phyloP scores from a whole-genome alignment of 2,113 vertebrate genomes.

The Limnothrissa miodon region DNA sequence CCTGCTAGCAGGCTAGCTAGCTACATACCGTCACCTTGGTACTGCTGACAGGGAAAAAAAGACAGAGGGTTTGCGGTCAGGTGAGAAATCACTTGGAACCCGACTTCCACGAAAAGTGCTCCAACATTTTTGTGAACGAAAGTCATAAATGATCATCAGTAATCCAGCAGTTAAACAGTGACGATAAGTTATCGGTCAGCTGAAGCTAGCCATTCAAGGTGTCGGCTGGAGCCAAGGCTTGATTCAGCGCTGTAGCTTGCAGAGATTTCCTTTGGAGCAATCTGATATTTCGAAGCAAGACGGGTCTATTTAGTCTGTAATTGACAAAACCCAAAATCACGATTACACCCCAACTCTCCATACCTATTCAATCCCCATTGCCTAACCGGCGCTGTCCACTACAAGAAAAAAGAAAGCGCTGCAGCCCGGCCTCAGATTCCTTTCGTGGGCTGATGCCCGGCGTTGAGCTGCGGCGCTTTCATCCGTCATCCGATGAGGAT shows the following conservation, averaged over 20 bases:
- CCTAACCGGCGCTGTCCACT: constrained; percentile 25
- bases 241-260: constrained; percentile 16
- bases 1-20: constrained; percentile 46
- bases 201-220: constrained; percentile 5
- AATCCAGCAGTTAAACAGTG: background rate
- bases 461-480: constrained; percentile 37
- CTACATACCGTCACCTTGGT: constrained; percentile 46
- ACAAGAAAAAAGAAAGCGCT: constrained; percentile 28
- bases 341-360: background rate
- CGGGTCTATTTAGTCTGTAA: background rate
- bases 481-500: constrained; percentile 43
- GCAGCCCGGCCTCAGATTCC: constrained; percentile 38
- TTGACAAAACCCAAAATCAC: background rate
- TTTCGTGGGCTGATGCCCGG: constrained; percentile 38
- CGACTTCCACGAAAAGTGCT: background rate
- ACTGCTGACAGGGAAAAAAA: constrained; percentile 24
- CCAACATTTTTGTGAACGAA: constrained; percentile 8
- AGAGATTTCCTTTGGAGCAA: constrained; percentile 7
- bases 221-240: background rate
- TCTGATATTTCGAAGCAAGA: background rate
- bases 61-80: constrained; percentile 46
- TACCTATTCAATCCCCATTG: background rate
- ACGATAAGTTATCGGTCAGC: constrained; percentile 11
- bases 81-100: constrained; percentile 9
- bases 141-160: background rate